Base-by-base conservation (phyloP, 1,140 invertebrate species). In the Meloidogyne hapla region DNA sequence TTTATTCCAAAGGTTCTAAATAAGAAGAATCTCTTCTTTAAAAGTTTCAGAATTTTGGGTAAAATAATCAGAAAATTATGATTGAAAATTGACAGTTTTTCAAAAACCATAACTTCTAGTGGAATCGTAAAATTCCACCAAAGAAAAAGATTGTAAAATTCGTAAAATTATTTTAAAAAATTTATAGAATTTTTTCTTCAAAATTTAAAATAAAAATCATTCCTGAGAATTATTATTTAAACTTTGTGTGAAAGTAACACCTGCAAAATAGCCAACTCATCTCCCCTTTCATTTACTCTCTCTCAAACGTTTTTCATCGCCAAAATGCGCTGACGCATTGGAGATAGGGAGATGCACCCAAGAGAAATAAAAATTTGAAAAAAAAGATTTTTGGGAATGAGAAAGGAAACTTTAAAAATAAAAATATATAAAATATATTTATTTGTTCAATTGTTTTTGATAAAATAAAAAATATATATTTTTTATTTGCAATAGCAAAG, bases 241-340 rank as follows among this genome's bases (percentile, higher is more conserved):
- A 48, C 12, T 42, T 42, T 42, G 48, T 15, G 13, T 15, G 18
- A 45, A 18, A 13, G 8, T 6, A 13, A 56, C 48, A 56, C 45
- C 12, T 56, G 48, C 48, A 56, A 56, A 56, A 18, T 56, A 56
- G 48, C 48, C 48, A 56, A 56, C 18, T 56, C 48, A 56, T n/a
- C 15, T 13, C 4, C 18, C 12, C 12, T 8, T 56, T 56, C n/a
- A 56, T 56, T 56, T 56, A 56, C n/a, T 56, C 18, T 56, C 48
- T n/a, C 48, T n/a, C 8, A 56, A 48, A 48, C 18, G 4, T 18
- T 56, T 56, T 56, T 56, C 18, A 45, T 56, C 48, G 48, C 48
- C 48, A 56, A 56, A 56, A 56, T 56, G 48, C 48, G 48, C 48
- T 56, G 48, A 56, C 48, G 12, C 48, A 56, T 56, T 56, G 48